These are phyloP conservation scores for Epizoanthus illoricatus DNA, from an alignment of 92 coral and sea anemone genomes.

Conservation along the genomic window DNA sequence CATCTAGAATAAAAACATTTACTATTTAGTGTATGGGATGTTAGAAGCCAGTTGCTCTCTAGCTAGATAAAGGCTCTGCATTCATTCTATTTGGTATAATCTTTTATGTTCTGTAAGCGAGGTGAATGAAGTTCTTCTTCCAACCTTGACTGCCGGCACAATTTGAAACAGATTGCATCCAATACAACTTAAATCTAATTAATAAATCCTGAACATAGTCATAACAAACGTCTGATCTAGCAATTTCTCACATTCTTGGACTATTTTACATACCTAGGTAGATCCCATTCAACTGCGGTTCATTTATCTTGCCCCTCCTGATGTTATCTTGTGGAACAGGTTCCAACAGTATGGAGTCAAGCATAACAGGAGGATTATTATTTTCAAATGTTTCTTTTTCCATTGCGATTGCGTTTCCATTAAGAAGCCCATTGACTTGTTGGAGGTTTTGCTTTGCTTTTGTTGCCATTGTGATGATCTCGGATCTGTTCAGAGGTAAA, in stretches of 20 bases:
- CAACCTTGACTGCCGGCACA: too few relatives aligned
- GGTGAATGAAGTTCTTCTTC: too few relatives aligned
- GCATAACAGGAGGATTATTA: slow-evolving; percentile 19
- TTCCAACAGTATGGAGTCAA: slow-evolving; percentile 11
- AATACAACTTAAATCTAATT: too few relatives aligned
- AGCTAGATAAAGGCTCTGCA: too few relatives aligned
- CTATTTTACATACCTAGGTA: background rate
- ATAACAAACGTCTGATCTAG: too few relatives aligned
- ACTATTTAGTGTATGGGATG: background rate
- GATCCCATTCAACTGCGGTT: background rate
- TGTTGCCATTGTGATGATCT: slow-evolving; percentile 7
- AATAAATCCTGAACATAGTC: too few relatives aligned
- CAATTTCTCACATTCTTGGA: background rate
- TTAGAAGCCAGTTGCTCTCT: too few relatives aligned
- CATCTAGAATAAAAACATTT: background rate
- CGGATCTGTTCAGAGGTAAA: background rate
- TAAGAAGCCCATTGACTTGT: background rate
- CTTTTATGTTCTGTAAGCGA: too few relatives aligned
- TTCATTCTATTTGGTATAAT: too few relatives aligned
- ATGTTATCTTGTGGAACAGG: background rate
- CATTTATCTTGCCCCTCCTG: background rate
- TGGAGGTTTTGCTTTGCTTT: background rate
- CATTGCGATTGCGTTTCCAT: slow-evolving; percentile 3
- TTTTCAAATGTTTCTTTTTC: background rate
- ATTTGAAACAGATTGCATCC: too few relatives aligned